Percentiles rank a stretch among this genome's conserved stretches.
These are phyloP conservation scores for Oncorhynchus tshawytscha DNA, from an alignment of 2,113 vertebrate genomes.

Conservation along the genomic window DNA sequence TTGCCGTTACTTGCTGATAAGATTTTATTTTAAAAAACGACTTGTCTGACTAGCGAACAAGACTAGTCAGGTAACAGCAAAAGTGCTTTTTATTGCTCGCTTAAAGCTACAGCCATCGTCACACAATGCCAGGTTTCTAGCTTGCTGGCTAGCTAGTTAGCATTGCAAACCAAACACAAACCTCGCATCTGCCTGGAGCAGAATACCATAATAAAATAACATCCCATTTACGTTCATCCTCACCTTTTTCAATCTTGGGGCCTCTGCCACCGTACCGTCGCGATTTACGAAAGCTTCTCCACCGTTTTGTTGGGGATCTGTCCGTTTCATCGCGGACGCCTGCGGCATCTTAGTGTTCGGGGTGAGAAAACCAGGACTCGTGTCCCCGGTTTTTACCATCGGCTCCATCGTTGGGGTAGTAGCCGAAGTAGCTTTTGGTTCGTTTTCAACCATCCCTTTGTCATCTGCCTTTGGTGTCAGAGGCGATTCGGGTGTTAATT, in stretches of 20 bases:
- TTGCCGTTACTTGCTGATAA: too few species aligned
- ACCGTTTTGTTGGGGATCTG: constrained; percentile 84
- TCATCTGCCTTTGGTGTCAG: constrained; percentile 69
- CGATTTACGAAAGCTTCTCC: constrained; percentile 90
- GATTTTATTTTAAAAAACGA: neutral
- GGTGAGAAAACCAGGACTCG: constrained; percentile 66
- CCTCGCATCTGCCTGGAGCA: neutral
- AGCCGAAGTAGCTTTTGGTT: constrained; percentile 68
- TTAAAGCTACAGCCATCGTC: constrained; percentile 15
- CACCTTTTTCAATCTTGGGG: constrained; percentile 97
- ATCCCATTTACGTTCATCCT: neutral
- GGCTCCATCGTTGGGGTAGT: constrained; percentile 59
- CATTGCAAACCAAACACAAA: constrained; percentile 13
- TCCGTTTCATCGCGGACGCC: constrained; percentile 91
- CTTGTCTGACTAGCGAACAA: neutral
- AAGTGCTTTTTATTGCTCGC: neutral
- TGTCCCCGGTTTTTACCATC: constrained; percentile 65
- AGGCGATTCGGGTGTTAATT: constrained; percentile 65
- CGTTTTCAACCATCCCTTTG: constrained; percentile 57
- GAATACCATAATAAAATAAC: neutral
- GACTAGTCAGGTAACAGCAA: neutral
- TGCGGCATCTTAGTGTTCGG: constrained; percentile 84
- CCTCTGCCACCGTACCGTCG: constrained; percentile 92
- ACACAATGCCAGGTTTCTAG: constrained; percentile 60
- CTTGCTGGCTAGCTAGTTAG: constrained; percentile 13